These are phyloP conservation scores for Caenorhabditis virilis DNA, from an alignment of 2,888 invertebrate genomes.

Conservation along the genomic window DNA sequence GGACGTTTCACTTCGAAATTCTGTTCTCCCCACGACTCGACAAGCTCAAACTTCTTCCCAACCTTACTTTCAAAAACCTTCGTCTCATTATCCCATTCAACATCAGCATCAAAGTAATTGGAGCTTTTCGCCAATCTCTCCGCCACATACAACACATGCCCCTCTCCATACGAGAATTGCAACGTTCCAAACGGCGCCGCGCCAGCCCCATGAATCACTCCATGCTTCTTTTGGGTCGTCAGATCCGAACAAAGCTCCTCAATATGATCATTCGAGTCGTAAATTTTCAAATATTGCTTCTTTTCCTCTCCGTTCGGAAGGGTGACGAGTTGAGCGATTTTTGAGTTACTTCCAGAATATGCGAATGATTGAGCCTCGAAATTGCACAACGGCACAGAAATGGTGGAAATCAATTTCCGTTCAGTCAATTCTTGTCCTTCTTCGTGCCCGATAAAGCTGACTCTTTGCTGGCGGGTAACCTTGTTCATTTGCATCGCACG, in stretches of 20 bases:
- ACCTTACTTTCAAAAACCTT: slow-evolving; percentile 55
- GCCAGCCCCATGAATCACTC: slow-evolving; percentile 44
- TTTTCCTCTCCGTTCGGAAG: slow-evolving; percentile 57
- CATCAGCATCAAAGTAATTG: slow-evolving; percentile 61
- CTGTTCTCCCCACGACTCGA: slow-evolving; percentile 65
- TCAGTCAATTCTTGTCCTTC: slow-evolving; percentile 29
- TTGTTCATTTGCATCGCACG: slow-evolving; percentile 56
- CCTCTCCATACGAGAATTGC: slow-evolving; percentile 60
- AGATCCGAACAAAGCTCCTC: slow-evolving; percentile 54
- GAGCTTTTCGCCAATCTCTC: slow-evolving; percentile 56
- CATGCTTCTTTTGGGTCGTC: slow-evolving; percentile 58
- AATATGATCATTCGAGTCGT: slow-evolving; percentile 43
- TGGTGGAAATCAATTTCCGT: slow-evolving; percentile 32
- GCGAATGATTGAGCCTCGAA: slow-evolving; percentile 48
- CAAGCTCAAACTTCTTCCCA: slow-evolving; percentile 61
- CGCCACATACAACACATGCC: slow-evolving; percentile 64
- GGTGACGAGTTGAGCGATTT: slow-evolving; percentile 56
- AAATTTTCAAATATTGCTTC: slow-evolving; percentile 58
- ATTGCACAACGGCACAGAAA: slow-evolving; percentile 45
- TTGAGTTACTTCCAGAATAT: slow-evolving; percentile 45
- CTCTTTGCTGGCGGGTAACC: slow-evolving; percentile 32
- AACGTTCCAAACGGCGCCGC: slow-evolving; percentile 55
- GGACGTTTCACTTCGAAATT: slow-evolving; percentile 57
- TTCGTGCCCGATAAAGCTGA: slow-evolving; percentile 30
- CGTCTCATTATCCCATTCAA: slow-evolving; percentile 63